Percentiles rank a stretch among this genome's conserved stretches.
These are phyloP conservation scores for Hydrotaea cyrtoneurina DNA, from an alignment of 2,888 invertebrate species.

Conservation along the genomic window DNA sequence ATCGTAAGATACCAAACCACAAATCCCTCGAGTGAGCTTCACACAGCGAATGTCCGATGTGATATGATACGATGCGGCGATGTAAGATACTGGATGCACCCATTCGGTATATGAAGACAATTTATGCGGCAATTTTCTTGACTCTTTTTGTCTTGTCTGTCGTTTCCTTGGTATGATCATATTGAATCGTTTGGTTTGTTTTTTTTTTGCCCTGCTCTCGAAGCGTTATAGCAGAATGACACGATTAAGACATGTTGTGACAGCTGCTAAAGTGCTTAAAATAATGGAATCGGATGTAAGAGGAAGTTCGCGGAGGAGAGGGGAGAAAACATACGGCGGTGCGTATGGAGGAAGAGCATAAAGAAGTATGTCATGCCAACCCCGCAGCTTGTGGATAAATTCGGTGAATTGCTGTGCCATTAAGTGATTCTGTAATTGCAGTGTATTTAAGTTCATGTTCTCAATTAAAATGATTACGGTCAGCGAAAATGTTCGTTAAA, in stretches of 20 bases:
- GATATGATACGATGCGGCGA: neutral
- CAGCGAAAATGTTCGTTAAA: constrained; percentile 27
- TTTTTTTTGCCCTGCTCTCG: neutral
- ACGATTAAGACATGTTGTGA: constrained; percentile 57
- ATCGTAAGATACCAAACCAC: constrained; percentile 29
- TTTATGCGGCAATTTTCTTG: constrained; percentile 45
- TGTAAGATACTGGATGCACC: neutral
- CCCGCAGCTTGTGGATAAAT: neutral
- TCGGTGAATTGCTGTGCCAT: neutral
- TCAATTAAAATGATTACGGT: constrained; percentile 18
- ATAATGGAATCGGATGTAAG: constrained; percentile 47
- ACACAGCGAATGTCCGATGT: neutral
- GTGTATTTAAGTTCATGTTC: neutral
- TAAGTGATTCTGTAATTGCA: constrained; percentile 13
- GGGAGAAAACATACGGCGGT: neutral
- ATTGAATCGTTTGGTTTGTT: neutral
- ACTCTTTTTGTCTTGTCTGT: neutral
- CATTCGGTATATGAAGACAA: constrained; percentile 45
- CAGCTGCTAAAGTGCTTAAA: constrained; percentile 56
- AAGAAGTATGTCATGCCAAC: neutral
- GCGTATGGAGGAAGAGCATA: neutral
- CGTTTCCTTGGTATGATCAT: neutral
- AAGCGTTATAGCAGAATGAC: constrained; percentile 9
- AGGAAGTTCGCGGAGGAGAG: neutral
- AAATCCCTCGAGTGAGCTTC: constrained; percentile 11